Percentiles rank a stretch among this genome's conserved stretches.
phyloP scores from a whole-genome alignment of 2,888 invertebrate genomes.

The Agriotes lineatus region DNA sequence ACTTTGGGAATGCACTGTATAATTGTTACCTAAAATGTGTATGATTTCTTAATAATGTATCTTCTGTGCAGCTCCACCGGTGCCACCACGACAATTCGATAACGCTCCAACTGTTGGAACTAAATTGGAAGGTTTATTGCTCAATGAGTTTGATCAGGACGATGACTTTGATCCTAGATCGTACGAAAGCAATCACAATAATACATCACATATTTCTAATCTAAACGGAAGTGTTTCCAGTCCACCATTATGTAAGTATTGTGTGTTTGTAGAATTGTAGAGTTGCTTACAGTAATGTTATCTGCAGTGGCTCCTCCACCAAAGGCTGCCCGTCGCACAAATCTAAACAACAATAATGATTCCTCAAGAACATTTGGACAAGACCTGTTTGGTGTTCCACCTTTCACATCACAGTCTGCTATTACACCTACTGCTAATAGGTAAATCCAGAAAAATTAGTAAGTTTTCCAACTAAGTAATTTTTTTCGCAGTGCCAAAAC shows the following conservation, averaged over 20 bases:
- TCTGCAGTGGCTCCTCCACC: constrained; percentile 90
- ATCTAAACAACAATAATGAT: constrained; percentile 54
- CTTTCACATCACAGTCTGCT: constrained; percentile 65
- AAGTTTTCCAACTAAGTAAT: constrained; percentile 3
- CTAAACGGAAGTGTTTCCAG: constrained; percentile 59
- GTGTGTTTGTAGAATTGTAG: neutral
- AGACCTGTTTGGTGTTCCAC: constrained; percentile 86
- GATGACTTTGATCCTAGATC: constrained; percentile 91
- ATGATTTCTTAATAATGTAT: neutral
- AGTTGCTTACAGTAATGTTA: constrained; percentile 21
- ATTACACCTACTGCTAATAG: constrained; percentile 53
- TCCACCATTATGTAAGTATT: constrained; percentile 78
- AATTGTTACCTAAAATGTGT: too few relatives aligned
- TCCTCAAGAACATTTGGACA: constrained; percentile 67
- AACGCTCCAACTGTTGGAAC: constrained; percentile 75
- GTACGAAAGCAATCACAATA: constrained; percentile 74
- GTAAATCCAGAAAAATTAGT: constrained; percentile 39
- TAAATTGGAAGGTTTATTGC: constrained; percentile 80
- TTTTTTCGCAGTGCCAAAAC: constrained; percentile 63
- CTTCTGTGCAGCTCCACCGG: constrained; percentile 62
- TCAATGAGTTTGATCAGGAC: constrained; percentile 86
- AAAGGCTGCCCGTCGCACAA: constrained; percentile 73
- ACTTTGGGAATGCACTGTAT: too few relatives aligned
- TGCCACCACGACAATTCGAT: constrained; percentile 68
- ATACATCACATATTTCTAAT: constrained; percentile 58